A percentile compares a stretch with the other conserved stretches of the same genome.
Conservation (phyloP, 2,888 invertebrate genomes). For the Coelogynopora nodosa region DNA sequence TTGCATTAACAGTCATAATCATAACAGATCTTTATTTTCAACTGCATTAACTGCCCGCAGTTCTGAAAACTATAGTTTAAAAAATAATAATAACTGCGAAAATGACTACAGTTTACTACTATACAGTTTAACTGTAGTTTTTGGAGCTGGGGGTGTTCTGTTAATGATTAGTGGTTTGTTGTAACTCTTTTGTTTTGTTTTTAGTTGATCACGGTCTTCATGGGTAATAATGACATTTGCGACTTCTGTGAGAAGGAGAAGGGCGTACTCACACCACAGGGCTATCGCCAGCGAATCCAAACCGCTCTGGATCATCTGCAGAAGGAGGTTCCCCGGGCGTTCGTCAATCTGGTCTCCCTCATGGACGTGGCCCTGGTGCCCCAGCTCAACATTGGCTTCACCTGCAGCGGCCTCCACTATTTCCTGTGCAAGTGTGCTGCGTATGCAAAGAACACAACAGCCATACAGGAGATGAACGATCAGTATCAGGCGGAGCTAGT, state of each 20-base stretch:
- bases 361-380: conserved; percentile 55
- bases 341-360: conserved; percentile 58
- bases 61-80: no score
- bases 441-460: conserved; percentile 43
- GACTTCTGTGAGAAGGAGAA: conserved; percentile 51
- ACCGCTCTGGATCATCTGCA: conserved; percentile 55
- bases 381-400: conserved; percentile 49
- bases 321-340: conserved; percentile 54
- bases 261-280: conserved; percentile 48
- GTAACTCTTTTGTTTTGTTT: no score
- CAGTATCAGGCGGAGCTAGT: conserved; percentile 50
- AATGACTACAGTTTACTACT: no score
- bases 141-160: no score
- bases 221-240: conserved; percentile 59
- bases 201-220: conserved; percentile 55
- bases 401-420: conserved; percentile 53
- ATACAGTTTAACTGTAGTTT: no score
- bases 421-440: conserved; percentile 48
- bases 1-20: no score
- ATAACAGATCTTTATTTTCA: no score
- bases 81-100: no score
- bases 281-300: conserved; percentile 51
- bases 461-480: background rate
- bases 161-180: no score
- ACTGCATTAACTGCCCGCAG: no score